Percentiles rank a stretch among this genome's conserved stretches.
Conservation (phyloP, 1,140 invertebrate species). For the Lepidurus arcticus region DNA sequence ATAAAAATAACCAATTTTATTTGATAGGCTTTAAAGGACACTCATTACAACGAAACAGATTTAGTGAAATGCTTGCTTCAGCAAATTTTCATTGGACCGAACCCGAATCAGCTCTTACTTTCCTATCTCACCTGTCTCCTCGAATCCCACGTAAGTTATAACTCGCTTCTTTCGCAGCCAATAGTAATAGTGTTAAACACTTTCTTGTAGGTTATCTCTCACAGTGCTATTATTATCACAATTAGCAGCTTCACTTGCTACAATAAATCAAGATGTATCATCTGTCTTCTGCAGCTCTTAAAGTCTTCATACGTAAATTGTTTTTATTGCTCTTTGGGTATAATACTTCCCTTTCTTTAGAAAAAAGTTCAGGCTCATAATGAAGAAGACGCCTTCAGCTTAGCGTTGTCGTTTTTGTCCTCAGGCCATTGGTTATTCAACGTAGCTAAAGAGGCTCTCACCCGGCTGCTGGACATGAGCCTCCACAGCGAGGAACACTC, state of each 20-base stretch:
- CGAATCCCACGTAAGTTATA: not conserved
- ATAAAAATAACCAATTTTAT: not conserved
- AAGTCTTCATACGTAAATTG: not conserved
- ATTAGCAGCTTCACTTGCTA: not conserved
- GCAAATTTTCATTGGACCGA: not conserved
- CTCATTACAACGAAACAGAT: not conserved
- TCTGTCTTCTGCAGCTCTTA: not conserved
- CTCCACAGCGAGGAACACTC: not conserved
- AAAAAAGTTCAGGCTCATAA: constrained; percentile 1
- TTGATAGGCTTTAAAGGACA: not conserved
- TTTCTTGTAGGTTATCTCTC: not conserved
- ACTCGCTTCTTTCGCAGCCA: not conserved
- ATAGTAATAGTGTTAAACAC: not conserved
- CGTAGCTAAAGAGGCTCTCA: not conserved
- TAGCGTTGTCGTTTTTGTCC: not conserved
- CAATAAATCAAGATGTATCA: not conserved
- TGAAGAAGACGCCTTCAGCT: not conserved
- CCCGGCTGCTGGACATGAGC: not conserved
- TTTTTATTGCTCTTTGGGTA: not conserved
- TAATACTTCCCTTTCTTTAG: not conserved
- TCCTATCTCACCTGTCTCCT: not conserved
- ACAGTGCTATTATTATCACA: not conserved
- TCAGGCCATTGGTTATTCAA: not conserved
- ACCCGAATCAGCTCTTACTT: not conserved
- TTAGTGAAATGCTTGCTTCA: not conserved